These are phyloP conservation scores for Selene dorsalis DNA, from an alignment of 2,797 vertebrate species.

Conservation along the genomic window DNA sequence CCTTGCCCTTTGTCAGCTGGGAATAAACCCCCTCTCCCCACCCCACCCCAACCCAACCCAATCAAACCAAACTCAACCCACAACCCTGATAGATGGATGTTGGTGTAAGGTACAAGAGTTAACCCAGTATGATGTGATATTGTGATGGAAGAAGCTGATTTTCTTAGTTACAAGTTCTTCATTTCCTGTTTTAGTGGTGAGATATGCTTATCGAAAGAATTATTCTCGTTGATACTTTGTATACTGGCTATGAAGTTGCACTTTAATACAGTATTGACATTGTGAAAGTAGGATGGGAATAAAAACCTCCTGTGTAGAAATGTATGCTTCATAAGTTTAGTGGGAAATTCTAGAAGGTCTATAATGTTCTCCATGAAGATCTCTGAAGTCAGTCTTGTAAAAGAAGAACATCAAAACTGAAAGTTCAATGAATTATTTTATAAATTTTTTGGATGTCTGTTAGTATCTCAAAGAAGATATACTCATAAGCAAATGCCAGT, in stretches of 20 bases:
- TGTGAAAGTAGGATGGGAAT: background rate
- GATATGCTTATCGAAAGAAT: background rate
- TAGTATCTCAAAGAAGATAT: no score
- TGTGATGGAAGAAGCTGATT: background rate
- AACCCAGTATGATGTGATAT: background rate
- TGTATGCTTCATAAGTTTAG: background rate
- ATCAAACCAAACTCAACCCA: no score
- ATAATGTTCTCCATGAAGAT: background rate
- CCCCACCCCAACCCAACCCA: no score
- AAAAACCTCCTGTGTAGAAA: background rate
- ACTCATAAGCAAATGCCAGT: no score
- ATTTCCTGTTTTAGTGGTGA: background rate
- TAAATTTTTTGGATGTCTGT: no score
- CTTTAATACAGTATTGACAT: background rate
- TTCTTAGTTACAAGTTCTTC: no score
- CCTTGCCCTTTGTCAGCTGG: no score
- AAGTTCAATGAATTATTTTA: no score
- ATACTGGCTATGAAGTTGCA: background rate
- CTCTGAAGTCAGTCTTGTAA: background rate
- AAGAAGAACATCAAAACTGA: background rate
- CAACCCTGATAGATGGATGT: no score
- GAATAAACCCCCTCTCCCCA: no score
- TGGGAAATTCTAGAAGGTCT: background rate
- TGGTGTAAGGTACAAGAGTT: no score
- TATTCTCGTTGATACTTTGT: background rate